phyloP scores from a whole-genome alignment of 2,797 vertebrate genomes.

The Balearica regulorum region DNA sequence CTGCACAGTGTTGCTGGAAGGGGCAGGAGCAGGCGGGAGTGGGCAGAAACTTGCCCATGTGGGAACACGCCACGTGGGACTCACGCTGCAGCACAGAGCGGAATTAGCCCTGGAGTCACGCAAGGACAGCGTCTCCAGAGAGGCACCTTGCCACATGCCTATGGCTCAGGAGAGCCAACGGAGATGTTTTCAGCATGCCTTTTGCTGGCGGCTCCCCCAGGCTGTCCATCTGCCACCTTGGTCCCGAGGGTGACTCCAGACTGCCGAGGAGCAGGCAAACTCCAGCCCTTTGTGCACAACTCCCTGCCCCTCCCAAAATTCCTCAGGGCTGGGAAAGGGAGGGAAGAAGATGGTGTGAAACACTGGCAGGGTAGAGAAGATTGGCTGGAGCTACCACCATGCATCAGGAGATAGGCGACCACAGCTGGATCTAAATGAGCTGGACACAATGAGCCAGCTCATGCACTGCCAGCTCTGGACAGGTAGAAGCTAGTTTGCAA shows the following conservation, averaged over 20 bases:
- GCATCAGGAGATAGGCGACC: not conserved
- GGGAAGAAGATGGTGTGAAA: not conserved
- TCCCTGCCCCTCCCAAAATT: not conserved
- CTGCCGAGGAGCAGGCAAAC: not conserved
- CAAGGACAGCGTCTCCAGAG: not conserved
- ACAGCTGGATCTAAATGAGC: not conserved
- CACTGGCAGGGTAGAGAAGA: not conserved
- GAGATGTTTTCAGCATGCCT: not conserved
- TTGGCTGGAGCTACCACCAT: accelerated
- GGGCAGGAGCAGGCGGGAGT: not conserved
- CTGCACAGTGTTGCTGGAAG: not conserved
- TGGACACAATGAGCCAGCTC: not conserved
- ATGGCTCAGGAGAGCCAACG: not conserved
- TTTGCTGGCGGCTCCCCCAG: not conserved
- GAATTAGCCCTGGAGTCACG: not conserved
- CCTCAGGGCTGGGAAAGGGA: not conserved
- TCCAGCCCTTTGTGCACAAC: not conserved
- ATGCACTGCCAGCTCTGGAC: not conserved
- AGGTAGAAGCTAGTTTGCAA: not conserved
- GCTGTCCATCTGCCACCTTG: not conserved
- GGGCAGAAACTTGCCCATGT: not conserved
- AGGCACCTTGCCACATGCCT: not conserved
- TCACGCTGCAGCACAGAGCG: not conserved
- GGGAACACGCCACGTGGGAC: not conserved
- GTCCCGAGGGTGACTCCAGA: not conserved